These are phyloP conservation scores for Arrhopalites spinosus DNA, from an alignment of 2,888 invertebrate genomes.

Conservation along the genomic window DNA sequence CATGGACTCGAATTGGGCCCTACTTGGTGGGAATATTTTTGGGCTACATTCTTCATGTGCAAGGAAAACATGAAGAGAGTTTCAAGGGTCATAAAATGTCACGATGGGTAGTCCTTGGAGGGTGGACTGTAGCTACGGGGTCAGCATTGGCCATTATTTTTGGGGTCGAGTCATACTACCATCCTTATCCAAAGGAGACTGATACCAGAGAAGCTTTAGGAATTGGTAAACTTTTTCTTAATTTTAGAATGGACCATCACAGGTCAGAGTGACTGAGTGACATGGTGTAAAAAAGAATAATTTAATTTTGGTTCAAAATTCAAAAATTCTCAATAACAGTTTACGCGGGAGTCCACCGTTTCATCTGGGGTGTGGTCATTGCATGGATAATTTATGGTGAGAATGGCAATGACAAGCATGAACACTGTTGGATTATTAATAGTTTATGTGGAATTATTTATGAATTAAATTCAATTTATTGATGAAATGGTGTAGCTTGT, in stretches of 20 bases:
- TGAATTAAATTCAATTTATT: too few species aligned
- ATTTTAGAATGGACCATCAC: too few species aligned
- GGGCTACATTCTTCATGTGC: constrained; percentile 49
- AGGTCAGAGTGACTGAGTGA: too few species aligned
- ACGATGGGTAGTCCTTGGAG: background rate
- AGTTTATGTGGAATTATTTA: too few species aligned
- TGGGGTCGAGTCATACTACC: background rate
- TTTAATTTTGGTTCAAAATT: background rate
- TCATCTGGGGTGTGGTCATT: constrained; percentile 50
- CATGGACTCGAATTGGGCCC: constrained; percentile 54
- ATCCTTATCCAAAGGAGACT: background rate
- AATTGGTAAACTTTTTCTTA: too few species aligned
- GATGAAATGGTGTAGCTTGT: constrained; percentile 54
- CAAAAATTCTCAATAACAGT: too few species aligned
- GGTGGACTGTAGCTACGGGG: constrained; percentile 18
- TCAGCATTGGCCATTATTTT: constrained; percentile 12
- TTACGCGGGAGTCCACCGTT: constrained; percentile 51
- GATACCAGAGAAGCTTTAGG: too few species aligned
- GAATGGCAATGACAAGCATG: too few species aligned
- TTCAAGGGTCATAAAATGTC: background rate
- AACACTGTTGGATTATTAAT: too few species aligned
- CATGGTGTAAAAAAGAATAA: too few species aligned
- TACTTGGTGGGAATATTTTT: constrained; percentile 56
- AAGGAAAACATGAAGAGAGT: background rate
- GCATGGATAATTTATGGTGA: constrained; percentile 55